phyloP scores from a whole-genome alignment of 2,888 invertebrate species.

The Plutella xylostella region DNA sequence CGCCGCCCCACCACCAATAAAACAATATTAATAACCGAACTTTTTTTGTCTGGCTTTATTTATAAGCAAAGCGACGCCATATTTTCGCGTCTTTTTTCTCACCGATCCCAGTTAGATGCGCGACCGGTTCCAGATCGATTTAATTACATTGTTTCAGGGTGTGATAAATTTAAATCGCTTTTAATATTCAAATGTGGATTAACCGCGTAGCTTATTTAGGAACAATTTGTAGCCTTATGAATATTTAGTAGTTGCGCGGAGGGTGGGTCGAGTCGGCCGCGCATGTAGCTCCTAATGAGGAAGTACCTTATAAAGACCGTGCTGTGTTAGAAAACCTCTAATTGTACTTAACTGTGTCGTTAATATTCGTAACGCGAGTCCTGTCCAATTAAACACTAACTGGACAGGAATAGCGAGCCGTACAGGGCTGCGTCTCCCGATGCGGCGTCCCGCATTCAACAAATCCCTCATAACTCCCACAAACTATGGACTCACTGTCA shows the following conservation, averaged over 20 bases:
- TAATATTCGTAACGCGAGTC: conserved; percentile 46
- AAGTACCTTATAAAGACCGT: conserved; percentile 43
- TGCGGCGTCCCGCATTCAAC: background rate
- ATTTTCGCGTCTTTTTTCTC: conserved; percentile 20
- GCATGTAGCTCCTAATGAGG: conserved; percentile 53
- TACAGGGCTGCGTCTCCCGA: background rate
- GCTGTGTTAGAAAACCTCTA: conserved; percentile 54
- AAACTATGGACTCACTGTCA: too few relatives aligned
- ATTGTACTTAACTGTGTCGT: conserved; percentile 51
- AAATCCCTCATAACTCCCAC: background rate
- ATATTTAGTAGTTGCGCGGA: conserved; percentile 43
- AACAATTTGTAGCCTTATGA: conserved; percentile 46
- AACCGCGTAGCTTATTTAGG: conserved; percentile 37
- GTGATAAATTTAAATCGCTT: conserved; percentile 41
- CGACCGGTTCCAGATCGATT: conserved; percentile 35
- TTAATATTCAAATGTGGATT: conserved; percentile 39
- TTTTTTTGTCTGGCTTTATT: conserved; percentile 25
- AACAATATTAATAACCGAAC: conserved; percentile 44
- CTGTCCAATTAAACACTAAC: conserved; percentile 39
- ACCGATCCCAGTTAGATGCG: conserved; percentile 32
- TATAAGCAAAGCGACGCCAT: conserved; percentile 14
- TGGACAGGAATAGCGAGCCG: background rate
- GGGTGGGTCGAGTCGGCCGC: conserved; percentile 17
- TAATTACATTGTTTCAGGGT: conserved; percentile 42
- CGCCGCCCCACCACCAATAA: conserved; percentile 28